Percentiles rank a stretch among this genome's conserved stretches.
Evolutionary conservation across 1,140 invertebrate species (phyloP).

Genomic region (Aleiodes sp.): DNA sequence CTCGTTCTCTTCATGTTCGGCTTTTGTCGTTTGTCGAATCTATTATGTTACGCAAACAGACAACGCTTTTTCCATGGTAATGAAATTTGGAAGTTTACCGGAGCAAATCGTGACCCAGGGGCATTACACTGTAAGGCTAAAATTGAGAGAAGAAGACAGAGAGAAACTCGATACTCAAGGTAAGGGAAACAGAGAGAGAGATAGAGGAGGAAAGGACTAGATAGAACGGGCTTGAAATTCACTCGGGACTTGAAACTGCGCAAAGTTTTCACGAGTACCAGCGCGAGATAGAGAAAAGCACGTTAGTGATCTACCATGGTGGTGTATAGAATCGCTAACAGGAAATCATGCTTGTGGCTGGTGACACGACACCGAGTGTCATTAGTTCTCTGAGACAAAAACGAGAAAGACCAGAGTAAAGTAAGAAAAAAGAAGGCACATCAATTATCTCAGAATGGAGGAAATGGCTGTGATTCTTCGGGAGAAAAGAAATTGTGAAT

Average conservation of each 20-base stretch:
- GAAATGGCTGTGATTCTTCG: background rate
- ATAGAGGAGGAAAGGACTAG: too few species aligned
- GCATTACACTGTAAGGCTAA: slow-evolving; percentile 30
- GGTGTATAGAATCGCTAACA: slow-evolving; percentile 27
- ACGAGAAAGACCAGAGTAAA: background rate
- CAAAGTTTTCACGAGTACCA: slow-evolving; percentile 33
- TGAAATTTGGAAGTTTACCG: slow-evolving; percentile 41
- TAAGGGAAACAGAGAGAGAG: too few species aligned
- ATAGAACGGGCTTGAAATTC: slow-evolving; percentile 29
- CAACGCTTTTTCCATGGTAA: slow-evolving; percentile 32
- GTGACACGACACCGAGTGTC: background rate
- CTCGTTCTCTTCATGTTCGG: background rate
- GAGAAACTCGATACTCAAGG: too few species aligned
- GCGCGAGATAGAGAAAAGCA: slow-evolving; percentile 17
- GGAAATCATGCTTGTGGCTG: too few species aligned
- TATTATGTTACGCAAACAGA: slow-evolving; percentile 31
- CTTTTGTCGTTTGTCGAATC: slow-evolving; percentile 3
- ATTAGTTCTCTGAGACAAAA: too few species aligned
- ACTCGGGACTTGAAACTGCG: slow-evolving; percentile 37
- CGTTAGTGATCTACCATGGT: slow-evolving; percentile 33
- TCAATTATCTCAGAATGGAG: background rate
- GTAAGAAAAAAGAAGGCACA: background rate
- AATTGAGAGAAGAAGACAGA: background rate
- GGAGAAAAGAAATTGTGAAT: background rate
- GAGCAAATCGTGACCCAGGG: slow-evolving; percentile 39